These are phyloP conservation scores for Pseudoatta argentina DNA, from an alignment of 1,140 invertebrate species.

Conservation along the genomic window DNA sequence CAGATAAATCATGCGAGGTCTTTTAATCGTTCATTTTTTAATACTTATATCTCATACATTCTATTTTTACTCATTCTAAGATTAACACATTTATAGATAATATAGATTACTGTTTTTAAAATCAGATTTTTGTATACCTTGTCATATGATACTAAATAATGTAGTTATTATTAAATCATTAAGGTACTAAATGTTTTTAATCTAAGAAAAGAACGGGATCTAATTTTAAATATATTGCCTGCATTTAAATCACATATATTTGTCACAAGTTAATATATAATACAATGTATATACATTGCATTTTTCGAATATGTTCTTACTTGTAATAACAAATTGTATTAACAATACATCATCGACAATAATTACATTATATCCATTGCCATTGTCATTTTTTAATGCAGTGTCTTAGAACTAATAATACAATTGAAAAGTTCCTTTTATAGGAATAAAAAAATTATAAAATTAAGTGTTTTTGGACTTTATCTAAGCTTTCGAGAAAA, in stretches of 20 bases:
- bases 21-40: too few species aligned
- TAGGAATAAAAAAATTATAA: not conserved
- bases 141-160: not conserved
- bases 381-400: conserved; percentile 6
- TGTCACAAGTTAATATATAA: conserved; percentile 58
- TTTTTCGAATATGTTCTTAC: conserved; percentile 14
- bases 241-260: conserved; percentile 44
- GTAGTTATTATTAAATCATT: too few species aligned
- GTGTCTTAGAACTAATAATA: not conserved
- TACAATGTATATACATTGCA: conserved; percentile 69
- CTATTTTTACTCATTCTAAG: not conserved
- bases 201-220: conserved; percentile 26
- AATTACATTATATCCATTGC: conserved; percentile 42
- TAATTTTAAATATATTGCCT: conserved; percentile 17
- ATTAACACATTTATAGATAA: not conserved
- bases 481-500: not conserved
- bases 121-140: conserved; percentile 9
- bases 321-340: conserved; percentile 30
- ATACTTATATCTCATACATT: too few species aligned
- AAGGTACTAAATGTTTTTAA: conserved; percentile 19
- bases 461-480: not conserved
- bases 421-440: not conserved
- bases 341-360: not conserved
- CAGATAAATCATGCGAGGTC: too few species aligned
- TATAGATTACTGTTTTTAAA: not conserved